These are phyloP conservation scores for Hassar affinis DNA, from an alignment of 2,113 vertebrate species.

Conservation along the genomic window DNA sequence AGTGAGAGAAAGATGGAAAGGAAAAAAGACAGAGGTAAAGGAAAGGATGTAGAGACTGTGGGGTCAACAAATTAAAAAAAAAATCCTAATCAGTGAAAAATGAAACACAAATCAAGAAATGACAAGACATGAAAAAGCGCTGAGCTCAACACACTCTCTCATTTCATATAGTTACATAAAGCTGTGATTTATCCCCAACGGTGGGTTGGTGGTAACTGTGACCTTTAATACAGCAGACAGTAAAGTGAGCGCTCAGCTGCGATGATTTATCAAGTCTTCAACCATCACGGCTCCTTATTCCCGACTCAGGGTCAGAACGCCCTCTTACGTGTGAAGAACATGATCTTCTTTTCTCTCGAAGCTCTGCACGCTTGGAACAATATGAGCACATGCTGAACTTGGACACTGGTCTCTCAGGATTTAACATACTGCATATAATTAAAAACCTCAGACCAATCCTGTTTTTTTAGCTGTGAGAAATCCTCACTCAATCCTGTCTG, in stretches of 20 bases:
- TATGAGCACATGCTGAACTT: background rate
- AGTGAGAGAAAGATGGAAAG: too few species aligned
- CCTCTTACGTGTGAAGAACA: constrained; percentile 1
- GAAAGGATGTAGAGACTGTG: background rate
- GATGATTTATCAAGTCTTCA: background rate
- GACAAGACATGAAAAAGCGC: background rate
- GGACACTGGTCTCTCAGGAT: background rate
- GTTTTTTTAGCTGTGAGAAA: background rate
- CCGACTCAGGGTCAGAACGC: constrained; percentile 13
- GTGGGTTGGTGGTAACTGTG: too few species aligned
- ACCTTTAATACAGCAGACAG: background rate
- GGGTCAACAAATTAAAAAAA: background rate
- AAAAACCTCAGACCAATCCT: background rate
- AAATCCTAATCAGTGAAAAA: background rate
- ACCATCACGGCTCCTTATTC: background rate
- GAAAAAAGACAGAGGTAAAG: background rate
- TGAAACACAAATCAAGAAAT: background rate
- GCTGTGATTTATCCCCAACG: background rate
- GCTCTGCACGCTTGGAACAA: background rate
- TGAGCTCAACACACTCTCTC: background rate
- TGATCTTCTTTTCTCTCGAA: background rate
- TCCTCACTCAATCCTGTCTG: background rate
- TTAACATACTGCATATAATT: background rate
- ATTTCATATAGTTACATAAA: too few species aligned
- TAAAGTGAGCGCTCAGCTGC: background rate